These are phyloP conservation scores for Parauchenoglanis ngamensis DNA, from an alignment of 2,797 vertebrate genomes.

Conservation along the genomic window DNA sequence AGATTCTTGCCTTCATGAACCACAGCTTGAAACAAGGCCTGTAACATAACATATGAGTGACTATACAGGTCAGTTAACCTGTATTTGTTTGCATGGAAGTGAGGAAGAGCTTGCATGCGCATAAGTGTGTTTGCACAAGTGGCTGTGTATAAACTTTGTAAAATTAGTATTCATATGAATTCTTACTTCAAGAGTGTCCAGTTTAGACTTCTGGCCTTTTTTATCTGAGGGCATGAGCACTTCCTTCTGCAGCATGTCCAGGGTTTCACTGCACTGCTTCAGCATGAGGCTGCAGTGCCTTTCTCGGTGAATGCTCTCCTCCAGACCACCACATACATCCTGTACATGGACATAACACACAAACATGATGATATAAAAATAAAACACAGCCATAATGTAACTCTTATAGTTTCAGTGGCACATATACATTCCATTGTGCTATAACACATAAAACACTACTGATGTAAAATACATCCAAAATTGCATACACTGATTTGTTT, in stretches of 20 bases:
- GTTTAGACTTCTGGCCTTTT: not conserved
- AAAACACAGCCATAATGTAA: not conserved
- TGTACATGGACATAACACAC: slow-evolving; percentile 3
- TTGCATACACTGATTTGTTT: slow-evolving; percentile 60
- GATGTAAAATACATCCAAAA: not conserved
- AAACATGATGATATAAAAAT: not conserved
- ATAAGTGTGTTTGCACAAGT: not conserved
- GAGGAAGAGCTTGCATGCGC: not conserved
- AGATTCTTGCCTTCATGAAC: slow-evolving; percentile 10
- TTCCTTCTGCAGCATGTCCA: slow-evolving; percentile 26
- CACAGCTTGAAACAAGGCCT: slow-evolving; percentile 13
- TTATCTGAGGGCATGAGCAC: not conserved
- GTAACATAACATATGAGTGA: not conserved
- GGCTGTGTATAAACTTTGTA: not conserved
- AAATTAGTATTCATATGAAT: not conserved
- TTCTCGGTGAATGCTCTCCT: slow-evolving; percentile 22
- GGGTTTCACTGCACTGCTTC: slow-evolving; percentile 21
- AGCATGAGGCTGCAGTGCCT: slow-evolving; percentile 4
- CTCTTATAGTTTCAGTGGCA: not conserved
- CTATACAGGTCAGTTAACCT: not conserved
- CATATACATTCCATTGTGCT: not conserved
- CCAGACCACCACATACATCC: slow-evolving; percentile 8
- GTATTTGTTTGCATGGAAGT: not conserved
- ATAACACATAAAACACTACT: not conserved
- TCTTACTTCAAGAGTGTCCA: slow-evolving; percentile 23